Percentiles rank a stretch among this genome's conserved stretches.
Conservation (phyloP, 2,113 vertebrate genomes). For the Hymenochirus boettgeri region DNA sequence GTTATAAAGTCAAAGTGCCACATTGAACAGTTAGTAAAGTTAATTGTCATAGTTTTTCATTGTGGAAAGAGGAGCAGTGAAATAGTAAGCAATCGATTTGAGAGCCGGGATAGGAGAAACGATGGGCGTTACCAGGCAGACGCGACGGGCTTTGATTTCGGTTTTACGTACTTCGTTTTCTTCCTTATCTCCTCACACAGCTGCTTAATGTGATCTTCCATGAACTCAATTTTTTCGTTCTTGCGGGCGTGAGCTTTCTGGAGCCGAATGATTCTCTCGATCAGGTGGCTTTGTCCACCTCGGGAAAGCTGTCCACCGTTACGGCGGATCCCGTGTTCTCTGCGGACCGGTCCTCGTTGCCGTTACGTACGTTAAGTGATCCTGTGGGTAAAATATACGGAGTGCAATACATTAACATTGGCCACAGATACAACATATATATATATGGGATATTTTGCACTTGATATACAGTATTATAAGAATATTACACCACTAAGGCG, state of each 20-base stretch:
- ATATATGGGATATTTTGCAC: too few species aligned
- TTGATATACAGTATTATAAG: too few species aligned
- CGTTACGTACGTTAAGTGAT: conserved; percentile 84
- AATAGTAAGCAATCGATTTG: neutral
- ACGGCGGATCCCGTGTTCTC: conserved; percentile 74
- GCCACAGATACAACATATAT: too few species aligned
- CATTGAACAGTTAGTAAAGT: neutral
- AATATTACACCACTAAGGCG: too few species aligned
- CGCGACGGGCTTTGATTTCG: neutral
- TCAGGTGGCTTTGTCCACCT: conserved; percentile 92
- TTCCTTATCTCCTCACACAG: conserved; percentile 96
- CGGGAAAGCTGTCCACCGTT: conserved; percentile 86
- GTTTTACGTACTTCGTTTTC: conserved; percentile 86
- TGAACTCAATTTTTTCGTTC: conserved; percentile 97
- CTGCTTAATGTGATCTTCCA: conserved; percentile 98
- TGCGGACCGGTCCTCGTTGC: conserved; percentile 81
- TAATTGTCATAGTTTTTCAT: neutral
- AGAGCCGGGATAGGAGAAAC: neutral
- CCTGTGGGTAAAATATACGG: conserved; percentile 59
- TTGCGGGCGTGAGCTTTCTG: conserved; percentile 93
- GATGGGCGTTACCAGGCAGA: neutral
- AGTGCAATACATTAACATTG: neutral
- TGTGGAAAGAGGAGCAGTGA: neutral
- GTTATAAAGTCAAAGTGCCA: neutral
- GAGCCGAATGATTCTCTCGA: conserved; percentile 90